Evolutionary conservation across 2,888 invertebrate species (phyloP), one percentile per base, ranked within the genome.

Genomic region (Parnassius apollo): DNA sequence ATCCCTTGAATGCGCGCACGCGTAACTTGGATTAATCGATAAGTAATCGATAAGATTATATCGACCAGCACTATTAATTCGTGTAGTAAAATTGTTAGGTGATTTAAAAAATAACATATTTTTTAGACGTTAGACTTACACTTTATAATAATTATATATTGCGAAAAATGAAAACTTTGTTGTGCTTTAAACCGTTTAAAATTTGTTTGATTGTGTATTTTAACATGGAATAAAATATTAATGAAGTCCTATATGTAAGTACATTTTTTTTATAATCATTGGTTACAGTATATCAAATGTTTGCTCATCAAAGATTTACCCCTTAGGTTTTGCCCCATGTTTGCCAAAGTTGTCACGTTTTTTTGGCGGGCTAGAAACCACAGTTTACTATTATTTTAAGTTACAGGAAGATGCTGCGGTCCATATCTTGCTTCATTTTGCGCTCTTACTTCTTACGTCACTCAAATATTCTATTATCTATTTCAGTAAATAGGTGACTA

Each of bases 1-100:
- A 62, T 66, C 67, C 71, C 65, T 65, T 69, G 72, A 68, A 75
- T 69, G 71, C 69, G 72, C 81, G 79, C 77, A 74, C 70, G 77
- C 69, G 61, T 59, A 65, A 65, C 65, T 61, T 57, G 55, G 49
- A 53, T 42, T 9, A 46, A 45, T 63, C 55, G 58, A 62, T 54
- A 58, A 65, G 58, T 57, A 57, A 62, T 69, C 68, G 66, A 78
- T 75, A 79, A 67, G 42, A 68, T 73, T 72, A 74, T 61, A 68
- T 49, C 49, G 57, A 59, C 61, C 77, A 74, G 54, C 76, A 75
- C 75, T 80, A 75, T 72, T 49, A 8, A 49, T 7, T 35, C 7
- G 35, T 35, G 35, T 35, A 35, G 35, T 35, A 35, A 35, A n/a
- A 13, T 13, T 2, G 49, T 4, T 7, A n/a, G n/a, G n/a, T 49